Conservation (phyloP, 1,140 invertebrate species). For the Trichomalopsis sarcophagae region DNA sequence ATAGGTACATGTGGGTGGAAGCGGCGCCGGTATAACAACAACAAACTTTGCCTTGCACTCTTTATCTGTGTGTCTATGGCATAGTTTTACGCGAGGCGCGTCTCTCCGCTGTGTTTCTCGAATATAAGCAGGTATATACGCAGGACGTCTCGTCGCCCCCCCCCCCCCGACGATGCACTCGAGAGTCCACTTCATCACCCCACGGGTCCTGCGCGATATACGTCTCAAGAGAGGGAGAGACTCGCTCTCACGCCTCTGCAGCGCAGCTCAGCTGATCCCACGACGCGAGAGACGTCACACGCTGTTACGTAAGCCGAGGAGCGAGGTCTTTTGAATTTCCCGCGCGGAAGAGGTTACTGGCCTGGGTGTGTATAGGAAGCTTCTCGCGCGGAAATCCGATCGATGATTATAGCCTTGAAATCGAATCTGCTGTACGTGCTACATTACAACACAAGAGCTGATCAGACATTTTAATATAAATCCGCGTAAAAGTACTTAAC, state of each 20-base stretch:
- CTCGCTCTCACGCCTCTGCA: slow-evolving; percentile 11
- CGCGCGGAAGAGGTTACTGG: slow-evolving; percentile 2
- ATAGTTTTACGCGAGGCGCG: too few relatives aligned
- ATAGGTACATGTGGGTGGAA: background rate
- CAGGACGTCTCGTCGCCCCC: background rate
- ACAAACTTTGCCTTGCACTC: slow-evolving; percentile 1
- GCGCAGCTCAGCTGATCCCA: slow-evolving; percentile 19
- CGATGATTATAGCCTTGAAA: too few relatives aligned
- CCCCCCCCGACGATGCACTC: background rate
- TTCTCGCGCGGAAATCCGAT: background rate
- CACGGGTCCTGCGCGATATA: background rate
- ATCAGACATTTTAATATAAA: background rate
- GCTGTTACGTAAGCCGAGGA: background rate
- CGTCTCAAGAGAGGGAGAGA: background rate
- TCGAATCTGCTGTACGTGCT: background rate
- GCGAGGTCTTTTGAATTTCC: slow-evolving; percentile 26
- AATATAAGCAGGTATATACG: background rate
- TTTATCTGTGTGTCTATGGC: background rate
- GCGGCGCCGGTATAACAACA: background rate
- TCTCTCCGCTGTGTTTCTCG: background rate
- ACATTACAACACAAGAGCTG: too few relatives aligned
- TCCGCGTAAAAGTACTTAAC: background rate
- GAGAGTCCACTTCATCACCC: background rate
- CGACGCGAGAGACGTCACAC: slow-evolving; percentile 10
- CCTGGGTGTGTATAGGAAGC: background rate